Evolutionary conservation across 1,140 invertebrate species (phyloP).

Genomic region (Drosophila punjabiensis): DNA sequence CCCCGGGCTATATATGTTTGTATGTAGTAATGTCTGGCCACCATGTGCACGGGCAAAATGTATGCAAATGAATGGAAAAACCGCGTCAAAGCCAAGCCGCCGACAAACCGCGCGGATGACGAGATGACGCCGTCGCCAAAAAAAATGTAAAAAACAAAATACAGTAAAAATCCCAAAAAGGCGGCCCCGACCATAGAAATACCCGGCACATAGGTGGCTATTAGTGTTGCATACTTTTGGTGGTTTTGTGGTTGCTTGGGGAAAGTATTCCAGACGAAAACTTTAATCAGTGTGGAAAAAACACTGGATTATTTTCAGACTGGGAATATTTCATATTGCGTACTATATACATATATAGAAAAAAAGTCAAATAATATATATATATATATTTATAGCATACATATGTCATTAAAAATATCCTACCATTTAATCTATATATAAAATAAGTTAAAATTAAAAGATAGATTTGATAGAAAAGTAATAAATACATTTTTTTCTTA

Average conservation of each 20-base stretch:
- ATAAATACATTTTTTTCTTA: no score
- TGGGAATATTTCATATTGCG: no score
- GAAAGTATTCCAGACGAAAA: no score
- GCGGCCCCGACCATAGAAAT: conserved; percentile 7
- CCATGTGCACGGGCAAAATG: conserved; percentile 70
- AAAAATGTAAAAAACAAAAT: neutral
- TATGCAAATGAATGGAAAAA: conserved; percentile 82
- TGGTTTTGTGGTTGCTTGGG: neutral
- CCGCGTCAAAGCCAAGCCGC: conserved; percentile 79
- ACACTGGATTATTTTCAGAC: neutral
- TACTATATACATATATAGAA: no score
- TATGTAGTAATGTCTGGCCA: conserved; percentile 57
- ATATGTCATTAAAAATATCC: no score
- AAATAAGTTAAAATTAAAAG: no score
- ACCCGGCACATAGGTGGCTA: neutral
- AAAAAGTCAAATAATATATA: no score
- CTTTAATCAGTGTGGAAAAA: neutral
- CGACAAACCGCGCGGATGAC: conserved; percentile 51
- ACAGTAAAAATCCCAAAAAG: conserved; percentile 29
- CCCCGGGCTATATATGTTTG: conserved; percentile 16
- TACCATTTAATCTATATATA: no score
- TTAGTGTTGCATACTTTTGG: neutral
- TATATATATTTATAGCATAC: no score
- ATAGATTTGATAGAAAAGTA: no score
- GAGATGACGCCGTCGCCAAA: conserved; percentile 57